phyloP scores from a whole-genome alignment of 2,888 invertebrate genomes.

The Metacarcinus magister region DNA sequence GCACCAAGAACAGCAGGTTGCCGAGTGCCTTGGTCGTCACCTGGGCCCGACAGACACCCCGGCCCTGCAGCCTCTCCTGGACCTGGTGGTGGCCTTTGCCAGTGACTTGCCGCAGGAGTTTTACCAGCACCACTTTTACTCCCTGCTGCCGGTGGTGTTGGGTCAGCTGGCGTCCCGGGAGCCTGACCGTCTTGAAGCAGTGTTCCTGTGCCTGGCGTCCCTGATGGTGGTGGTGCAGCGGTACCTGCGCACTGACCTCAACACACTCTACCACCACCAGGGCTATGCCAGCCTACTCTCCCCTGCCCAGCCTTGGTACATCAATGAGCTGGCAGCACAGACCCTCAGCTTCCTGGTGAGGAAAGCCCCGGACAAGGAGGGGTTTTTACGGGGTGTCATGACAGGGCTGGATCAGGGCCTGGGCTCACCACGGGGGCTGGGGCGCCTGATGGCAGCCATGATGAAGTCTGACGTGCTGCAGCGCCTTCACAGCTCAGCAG shows the following conservation, averaged over 20 bases:
- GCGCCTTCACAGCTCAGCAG: conserved; percentile 76
- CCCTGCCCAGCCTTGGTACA: conserved; percentile 73
- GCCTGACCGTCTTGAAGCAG: conserved; percentile 77
- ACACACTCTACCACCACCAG: conserved; percentile 70
- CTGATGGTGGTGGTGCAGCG: conserved; percentile 75
- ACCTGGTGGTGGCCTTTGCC: conserved; percentile 79
- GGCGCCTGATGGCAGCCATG: conserved; percentile 73
- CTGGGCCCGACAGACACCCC: conserved; percentile 37
- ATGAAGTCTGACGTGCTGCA: conserved; percentile 78
- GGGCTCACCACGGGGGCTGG: conserved; percentile 75
- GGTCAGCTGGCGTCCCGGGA: conserved; percentile 62
- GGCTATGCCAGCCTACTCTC: conserved; percentile 71
- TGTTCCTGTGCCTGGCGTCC: conserved; percentile 79
- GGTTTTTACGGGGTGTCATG: conserved; percentile 67
- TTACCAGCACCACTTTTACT: conserved; percentile 77
- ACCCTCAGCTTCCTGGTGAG: conserved; percentile 74
- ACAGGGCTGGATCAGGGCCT: conserved; percentile 64
- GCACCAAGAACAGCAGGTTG: conserved; percentile 65
- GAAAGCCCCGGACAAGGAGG: conserved; percentile 68
- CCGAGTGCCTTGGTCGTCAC: conserved; percentile 59
- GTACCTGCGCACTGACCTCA: conserved; percentile 70
- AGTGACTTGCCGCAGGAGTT: conserved; percentile 80
- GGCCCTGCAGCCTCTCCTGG: conserved; percentile 74
- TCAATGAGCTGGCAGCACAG: conserved; percentile 81
- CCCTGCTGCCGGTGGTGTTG: conserved; percentile 69